Percentiles rank a stretch among this genome's conserved stretches.
Conservation (phyloP, 2,113 vertebrate genomes). For the Gambusia affinis region DNA sequence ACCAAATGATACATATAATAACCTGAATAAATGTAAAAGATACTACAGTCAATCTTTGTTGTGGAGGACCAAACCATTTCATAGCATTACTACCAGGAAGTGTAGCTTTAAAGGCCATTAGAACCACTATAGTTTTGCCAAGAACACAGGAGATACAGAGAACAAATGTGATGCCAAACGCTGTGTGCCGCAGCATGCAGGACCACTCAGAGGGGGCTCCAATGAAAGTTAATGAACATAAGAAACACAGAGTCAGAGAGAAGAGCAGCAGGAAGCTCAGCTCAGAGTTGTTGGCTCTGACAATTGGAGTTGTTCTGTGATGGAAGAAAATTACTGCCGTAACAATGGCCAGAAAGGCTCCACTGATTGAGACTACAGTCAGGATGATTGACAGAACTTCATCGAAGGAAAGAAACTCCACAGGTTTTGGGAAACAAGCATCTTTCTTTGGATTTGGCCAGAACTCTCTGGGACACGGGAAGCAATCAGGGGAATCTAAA, state of each 20-base stretch:
- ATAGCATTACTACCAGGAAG: conserved; percentile 43
- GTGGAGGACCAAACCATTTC: too few species aligned
- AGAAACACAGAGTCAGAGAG: background rate
- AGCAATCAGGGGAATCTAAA: conserved; percentile 71
- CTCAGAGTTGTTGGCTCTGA: background rate
- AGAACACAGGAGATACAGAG: too few species aligned
- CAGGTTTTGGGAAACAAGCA: background rate
- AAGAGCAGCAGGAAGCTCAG: background rate
- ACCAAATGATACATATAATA: conserved; percentile 72
- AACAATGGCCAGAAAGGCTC: conserved; percentile 54
- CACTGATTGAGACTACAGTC: conserved; percentile 57
- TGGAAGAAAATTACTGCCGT: conserved; percentile 60
- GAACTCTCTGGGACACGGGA: conserved; percentile 38
- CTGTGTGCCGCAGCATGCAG: too few species aligned
- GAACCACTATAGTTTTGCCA: too few species aligned
- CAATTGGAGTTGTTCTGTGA: conserved; percentile 36
- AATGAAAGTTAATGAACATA: too few species aligned
- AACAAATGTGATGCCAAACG: too few species aligned
- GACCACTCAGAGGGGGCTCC: too few species aligned
- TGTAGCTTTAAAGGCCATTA: background rate
- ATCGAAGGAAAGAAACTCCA: background rate
- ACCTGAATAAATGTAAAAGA: too few species aligned
- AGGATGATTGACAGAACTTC: conserved; percentile 44
- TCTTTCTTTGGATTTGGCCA: background rate
- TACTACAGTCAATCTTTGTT: too few species aligned